phyloP scores from a whole-genome alignment of 2,797 vertebrate genomes.

The Podarcis lilfordi region DNA sequence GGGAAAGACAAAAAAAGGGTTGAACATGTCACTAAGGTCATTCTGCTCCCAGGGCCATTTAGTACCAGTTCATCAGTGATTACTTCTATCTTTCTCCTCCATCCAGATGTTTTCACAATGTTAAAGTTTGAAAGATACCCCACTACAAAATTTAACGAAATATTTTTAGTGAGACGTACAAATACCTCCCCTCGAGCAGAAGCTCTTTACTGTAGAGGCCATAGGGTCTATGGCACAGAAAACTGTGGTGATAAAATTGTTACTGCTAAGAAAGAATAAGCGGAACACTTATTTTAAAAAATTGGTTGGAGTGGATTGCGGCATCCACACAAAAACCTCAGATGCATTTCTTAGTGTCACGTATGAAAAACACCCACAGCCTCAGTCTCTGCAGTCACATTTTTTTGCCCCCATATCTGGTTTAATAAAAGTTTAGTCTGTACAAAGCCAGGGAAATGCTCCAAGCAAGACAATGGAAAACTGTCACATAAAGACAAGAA shows the following conservation, averaged over 20 bases:
- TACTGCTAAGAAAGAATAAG: background rate
- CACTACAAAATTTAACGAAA: background rate
- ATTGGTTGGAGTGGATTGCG: background rate
- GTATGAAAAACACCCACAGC: background rate
- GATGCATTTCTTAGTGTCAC: background rate
- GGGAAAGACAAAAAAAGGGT: constrained; percentile 45
- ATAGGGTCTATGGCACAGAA: no score
- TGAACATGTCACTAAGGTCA: constrained; percentile 61
- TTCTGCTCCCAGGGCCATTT: constrained; percentile 4
- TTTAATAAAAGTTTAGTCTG: constrained; percentile 24
- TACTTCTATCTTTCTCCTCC: background rate
- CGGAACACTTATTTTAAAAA: background rate
- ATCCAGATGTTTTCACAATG: background rate
- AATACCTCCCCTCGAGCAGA: background rate
- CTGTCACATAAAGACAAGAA: constrained; percentile 18
- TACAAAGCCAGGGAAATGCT: constrained; percentile 23
- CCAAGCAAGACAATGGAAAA: constrained; percentile 37
- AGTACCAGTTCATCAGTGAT: background rate
- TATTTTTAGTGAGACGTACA: background rate
- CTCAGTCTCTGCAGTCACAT: background rate
- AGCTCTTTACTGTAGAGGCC: background rate
- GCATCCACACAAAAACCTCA: background rate
- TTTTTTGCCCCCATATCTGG: background rate
- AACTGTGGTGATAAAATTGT: background rate
- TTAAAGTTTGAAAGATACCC: background rate